Evolutionary conservation across 2,113 vertebrate genomes (phyloP), one percentile per base, ranked within the genome.

Genomic region (Anarhynchus alexandrinus): DNA sequence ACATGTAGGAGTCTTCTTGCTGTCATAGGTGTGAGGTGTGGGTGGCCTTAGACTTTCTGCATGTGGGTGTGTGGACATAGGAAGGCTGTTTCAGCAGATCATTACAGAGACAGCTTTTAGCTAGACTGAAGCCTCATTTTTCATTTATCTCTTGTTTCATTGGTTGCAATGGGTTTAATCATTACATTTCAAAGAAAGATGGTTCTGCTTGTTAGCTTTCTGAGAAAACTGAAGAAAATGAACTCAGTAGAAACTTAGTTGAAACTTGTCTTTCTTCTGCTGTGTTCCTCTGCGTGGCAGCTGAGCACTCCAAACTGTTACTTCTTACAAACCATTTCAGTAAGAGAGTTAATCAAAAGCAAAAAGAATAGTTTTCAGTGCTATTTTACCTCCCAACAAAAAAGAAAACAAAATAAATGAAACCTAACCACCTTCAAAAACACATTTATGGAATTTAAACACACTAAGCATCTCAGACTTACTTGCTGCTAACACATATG

Each of bases 211-310:
- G 26, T 86, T 93, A 90, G 29, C 45, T 93, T 51, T 83, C 69
- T 72, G 69, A 86, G 66, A 80, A 81, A 88, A 88, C 18, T 57
- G 49, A 93, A 96, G 93, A 95, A 96, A 97, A 94, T 80, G 3
- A 92, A 65, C 55, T 87, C 64, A 67, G 74, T 49, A 92, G 76
- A 93, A 94, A 94, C 16, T 67, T 72, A 78, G 21, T 34, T 76
- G 71, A 93, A 84, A 45, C 17, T 84, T 90, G 47, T 82, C 27
- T 95, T 78, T 82, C 15, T 80, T 95, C 38, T 93, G 20, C 61
- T 96, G 8, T 78, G 55, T 77, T 83, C 29, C 71, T 61, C 32
- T 38, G 12, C 3, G 2, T 38, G 45, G 25, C 43, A 90, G 34
- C 27, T 47, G 27, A 38, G 26, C 43, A 3, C 32, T 88, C 25